phyloP scores from a whole-genome alignment of 1,140 invertebrate genomes.

The Nasonia vitripennis region DNA sequence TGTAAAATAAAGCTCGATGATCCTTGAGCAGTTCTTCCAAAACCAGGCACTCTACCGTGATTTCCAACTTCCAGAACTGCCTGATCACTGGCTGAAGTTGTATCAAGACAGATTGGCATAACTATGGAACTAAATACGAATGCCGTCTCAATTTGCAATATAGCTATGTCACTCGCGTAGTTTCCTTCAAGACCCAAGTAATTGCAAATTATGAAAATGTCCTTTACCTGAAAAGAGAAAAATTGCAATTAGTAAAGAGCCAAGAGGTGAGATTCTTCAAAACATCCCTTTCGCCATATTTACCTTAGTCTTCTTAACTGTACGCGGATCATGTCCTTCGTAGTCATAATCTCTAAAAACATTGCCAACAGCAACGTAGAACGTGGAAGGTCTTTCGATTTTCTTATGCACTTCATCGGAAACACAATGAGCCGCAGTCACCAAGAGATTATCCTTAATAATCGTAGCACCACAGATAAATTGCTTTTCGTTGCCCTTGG shows the following conservation, averaged over 20 bases:
- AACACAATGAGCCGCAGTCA: conserved; percentile 72
- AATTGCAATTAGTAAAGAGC: not conserved
- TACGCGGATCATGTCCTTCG: conserved; percentile 52
- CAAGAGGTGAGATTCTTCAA: not conserved
- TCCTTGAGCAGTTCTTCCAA: conserved; percentile 65
- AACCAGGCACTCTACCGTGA: conserved; percentile 68
- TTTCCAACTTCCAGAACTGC: conserved; percentile 58
- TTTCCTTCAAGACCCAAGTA: conserved; percentile 67
- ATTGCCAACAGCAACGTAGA: conserved; percentile 65
- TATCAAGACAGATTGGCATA: conserved; percentile 68
- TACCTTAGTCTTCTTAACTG: conserved; percentile 58
- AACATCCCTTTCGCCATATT: not conserved
- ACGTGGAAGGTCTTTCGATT: conserved; percentile 53
- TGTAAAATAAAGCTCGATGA: conserved; percentile 63
- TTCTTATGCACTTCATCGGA: conserved; percentile 58
- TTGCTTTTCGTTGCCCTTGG: conserved; percentile 53
- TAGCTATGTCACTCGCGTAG: conserved; percentile 68
- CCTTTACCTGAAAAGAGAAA: conserved; percentile 62
- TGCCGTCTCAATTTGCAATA: conserved; percentile 61
- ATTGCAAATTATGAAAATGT: conserved; percentile 62
- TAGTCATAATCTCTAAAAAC: conserved; percentile 66
- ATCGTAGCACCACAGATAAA: conserved; percentile 68
- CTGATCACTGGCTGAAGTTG: conserved; percentile 49
- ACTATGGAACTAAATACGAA: conserved; percentile 63
- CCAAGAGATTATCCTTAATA: conserved; percentile 63